A percentile compares a stretch with the other conserved stretches of the same genome.
Evolutionary conservation across 2,797 vertebrate genomes (phyloP).

Genomic region (Pagetopsis macropterus): DNA sequence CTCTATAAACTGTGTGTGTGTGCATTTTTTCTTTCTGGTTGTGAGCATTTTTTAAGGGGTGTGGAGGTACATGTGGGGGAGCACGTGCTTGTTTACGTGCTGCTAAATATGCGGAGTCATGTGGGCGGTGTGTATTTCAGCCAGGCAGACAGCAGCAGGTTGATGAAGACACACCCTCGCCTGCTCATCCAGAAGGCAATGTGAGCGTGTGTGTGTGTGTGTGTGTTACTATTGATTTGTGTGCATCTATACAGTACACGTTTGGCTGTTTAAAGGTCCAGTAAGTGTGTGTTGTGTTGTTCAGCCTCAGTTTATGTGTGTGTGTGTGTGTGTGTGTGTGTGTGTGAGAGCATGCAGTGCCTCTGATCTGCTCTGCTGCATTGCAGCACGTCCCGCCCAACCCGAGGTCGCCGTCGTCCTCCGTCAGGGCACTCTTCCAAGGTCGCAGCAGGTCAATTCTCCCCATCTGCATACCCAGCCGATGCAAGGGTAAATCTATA

Average conservation of each 20-base stretch:
- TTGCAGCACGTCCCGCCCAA: conserved; percentile 81
- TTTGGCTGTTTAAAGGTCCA: conserved; percentile 26
- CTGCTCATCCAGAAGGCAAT: conserved; percentile 38
- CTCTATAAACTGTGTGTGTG: not conserved
- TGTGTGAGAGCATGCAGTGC: conserved; percentile 60
- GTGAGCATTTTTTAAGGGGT: not conserved
- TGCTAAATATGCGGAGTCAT: conserved; percentile 55
- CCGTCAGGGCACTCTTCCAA: conserved; percentile 74
- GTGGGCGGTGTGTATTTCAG: conserved; percentile 38
- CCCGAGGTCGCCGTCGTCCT: conserved; percentile 73
- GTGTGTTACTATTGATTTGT: conserved; percentile 33
- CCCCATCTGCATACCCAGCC: conserved; percentile 76
- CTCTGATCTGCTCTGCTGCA: conserved; percentile 82
- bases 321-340: conserved; percentile 27
- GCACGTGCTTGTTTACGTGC: conserved; percentile 14
- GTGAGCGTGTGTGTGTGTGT: conserved; percentile 12
- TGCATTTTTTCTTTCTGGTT: not conserved
- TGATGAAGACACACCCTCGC: conserved; percentile 68
- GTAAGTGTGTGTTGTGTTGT: conserved; percentile 27
- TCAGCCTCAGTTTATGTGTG: conserved; percentile 31
- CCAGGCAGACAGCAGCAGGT: conserved; percentile 48
- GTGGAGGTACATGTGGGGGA: conserved; percentile 13
- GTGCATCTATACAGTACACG: conserved; percentile 15
- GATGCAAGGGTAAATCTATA: conserved; percentile 63
- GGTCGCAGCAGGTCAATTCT: conserved; percentile 79